Percentiles rank a stretch among this genome's conserved stretches.
Evolutionary conservation across 2,113 vertebrate genomes (phyloP).

Genomic region (Pomatorhinus ruficollis): DNA sequence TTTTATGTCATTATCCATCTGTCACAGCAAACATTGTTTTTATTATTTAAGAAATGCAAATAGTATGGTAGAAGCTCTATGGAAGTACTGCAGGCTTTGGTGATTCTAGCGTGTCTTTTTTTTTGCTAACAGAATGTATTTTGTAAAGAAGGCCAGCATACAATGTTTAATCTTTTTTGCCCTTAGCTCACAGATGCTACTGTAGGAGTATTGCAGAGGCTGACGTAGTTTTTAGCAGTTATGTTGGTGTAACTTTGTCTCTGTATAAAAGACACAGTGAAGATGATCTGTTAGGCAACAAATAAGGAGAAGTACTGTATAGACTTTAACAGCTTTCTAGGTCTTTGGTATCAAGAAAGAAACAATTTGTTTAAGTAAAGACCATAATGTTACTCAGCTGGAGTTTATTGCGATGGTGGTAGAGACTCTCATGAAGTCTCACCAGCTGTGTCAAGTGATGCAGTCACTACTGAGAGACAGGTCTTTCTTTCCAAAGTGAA

Average conservation of each 20-base stretch:
- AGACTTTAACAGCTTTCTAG: neutral
- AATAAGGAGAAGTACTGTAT: neutral
- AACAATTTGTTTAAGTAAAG: neutral
- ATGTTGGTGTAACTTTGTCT: slow-evolving; percentile 59
- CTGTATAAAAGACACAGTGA: slow-evolving; percentile 27
- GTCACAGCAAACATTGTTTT: neutral
- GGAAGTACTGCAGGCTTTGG: neutral
- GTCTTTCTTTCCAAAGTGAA: neutral
- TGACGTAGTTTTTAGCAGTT: slow-evolving; percentile 66
- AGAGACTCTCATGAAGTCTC: neutral
- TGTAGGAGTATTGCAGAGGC: slow-evolving; percentile 63
- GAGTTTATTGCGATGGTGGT: neutral
- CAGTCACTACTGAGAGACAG: neutral
- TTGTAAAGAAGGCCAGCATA: slow-evolving; percentile 20
- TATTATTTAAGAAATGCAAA: slow-evolving; percentile 8
- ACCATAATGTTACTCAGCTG: neutral
- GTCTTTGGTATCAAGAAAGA: neutral
- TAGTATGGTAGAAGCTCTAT: neutral
- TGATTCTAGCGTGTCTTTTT: neutral
- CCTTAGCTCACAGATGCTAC: slow-evolving; percentile 59
- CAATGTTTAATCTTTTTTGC: slow-evolving; percentile 41
- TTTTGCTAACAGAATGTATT: slow-evolving; percentile 1
- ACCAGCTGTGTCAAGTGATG: neutral
- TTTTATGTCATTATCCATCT: neutral
- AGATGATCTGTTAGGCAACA: slow-evolving; percentile 11